phyloP scores from a whole-genome alignment of 2,113 vertebrate genomes.

The Sus scrofa region T2T-Sscrofa CM000812.6:106293501-106294000 shows the following conservation, averaged over 20 bases:
- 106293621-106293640: neutral
- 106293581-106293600: neutral
- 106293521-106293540: constrained; percentile 27
- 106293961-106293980: too few relatives aligned
- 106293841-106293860: too few relatives aligned
- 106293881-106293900: too few relatives aligned
- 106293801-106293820: too few relatives aligned
- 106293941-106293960: too few relatives aligned
- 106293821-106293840: too few relatives aligned
- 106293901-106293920: too few relatives aligned
- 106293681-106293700: neutral
- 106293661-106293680: neutral
- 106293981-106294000: too few relatives aligned
- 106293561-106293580: constrained; percentile 29
- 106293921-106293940: too few relatives aligned
- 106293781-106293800: too few relatives aligned
- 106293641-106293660: neutral
- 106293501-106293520: constrained; percentile 45
- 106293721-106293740: neutral
- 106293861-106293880: too few relatives aligned
- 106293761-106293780: too few relatives aligned
- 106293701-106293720: constrained; percentile 5
- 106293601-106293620: constrained; percentile 4
- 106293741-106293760: neutral
- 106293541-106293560: constrained; percentile 14